Base-by-base conservation (phyloP, 2,113 vertebrate genomes). In the Rhinogobius similis region DNA sequence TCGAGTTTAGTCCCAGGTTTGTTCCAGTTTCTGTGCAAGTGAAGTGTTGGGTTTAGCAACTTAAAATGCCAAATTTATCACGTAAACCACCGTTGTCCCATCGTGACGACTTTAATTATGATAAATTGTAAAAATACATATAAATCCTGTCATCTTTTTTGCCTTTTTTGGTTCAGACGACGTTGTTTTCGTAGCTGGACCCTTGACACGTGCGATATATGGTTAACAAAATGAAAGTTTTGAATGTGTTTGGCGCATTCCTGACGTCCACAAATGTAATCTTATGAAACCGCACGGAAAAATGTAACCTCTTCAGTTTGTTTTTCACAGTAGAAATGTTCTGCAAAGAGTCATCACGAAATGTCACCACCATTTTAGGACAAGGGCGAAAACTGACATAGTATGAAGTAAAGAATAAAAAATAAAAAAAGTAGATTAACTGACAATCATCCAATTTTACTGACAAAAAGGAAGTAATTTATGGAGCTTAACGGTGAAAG, bases 181-280 rank as follows among this genome's bases (percentile, higher is more conserved):
- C 46, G 43, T 82, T 20, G 72, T 65, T 59, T 38, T 87, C 78
- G 82, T 76, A 68, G 70, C 64, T 62, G 53, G 43, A 26, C 50
- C 41, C 52, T 50, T 39, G 72, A 78, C 62, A 66, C 50, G 59
- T 70, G 39, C 50, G 70, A 76, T 75, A 10, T 59, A 43, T 48
- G 56, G 26, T 72, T 39, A 53, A 53, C 68, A 48, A 72, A 61
- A 43, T 67, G 55, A 68, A 12, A 18, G 48, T 75, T 75, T 53
- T 68, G 50, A 75, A 64, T 66, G 43, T 78, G 73, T 86, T 84
- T 71, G 65, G 43, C 61, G 68, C 67, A 77, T 83, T 86, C 67
- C 72, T 73, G 69, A 67, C 20, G 24, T 72, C 59, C 65, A 59
- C 39, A 53, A 52, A 53, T 55, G 5, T 82, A 59, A 26, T 83